A percentile compares a stretch with the other conserved stretches of the same genome.
phyloP scores from a whole-genome alignment of 2,797 vertebrate genomes.

The Pempheris klunzingeri region DNA sequence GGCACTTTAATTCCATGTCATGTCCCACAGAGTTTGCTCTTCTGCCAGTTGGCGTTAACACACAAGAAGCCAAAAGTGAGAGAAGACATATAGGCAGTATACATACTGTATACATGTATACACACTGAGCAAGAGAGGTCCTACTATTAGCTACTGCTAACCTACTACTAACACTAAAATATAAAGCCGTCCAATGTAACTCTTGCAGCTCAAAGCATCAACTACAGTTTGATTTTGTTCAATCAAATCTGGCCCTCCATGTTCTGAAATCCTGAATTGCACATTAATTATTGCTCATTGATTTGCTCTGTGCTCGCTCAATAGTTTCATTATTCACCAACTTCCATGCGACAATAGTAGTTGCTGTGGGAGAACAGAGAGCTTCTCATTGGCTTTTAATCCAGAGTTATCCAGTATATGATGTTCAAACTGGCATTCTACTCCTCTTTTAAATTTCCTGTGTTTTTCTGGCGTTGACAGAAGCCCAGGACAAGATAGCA shows the following conservation, averaged over 20 bases:
- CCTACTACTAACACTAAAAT: no score
- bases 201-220: neutral
- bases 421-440: neutral
- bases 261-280: neutral
- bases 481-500: conserved; percentile 53
- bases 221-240: neutral
- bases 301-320: neutral
- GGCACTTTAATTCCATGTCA: neutral
- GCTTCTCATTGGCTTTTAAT: neutral
- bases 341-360: conserved; percentile 3
- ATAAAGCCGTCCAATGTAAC: neutral
- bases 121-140: neutral
- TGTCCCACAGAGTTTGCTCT: neutral
- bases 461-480: conserved; percentile 34
- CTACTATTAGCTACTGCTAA: neutral
- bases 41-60: neutral
- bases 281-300: neutral
- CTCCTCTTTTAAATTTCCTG: neutral
- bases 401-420: neutral
- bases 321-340: conserved; percentile 25
- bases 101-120: no score
- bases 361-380: neutral
- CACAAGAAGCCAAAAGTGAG: neutral
- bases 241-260: neutral
- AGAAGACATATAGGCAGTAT: neutral